phyloP scores from a whole-genome alignment of 2,797 vertebrate genomes.

The Gadopsis marmoratus region DNA sequence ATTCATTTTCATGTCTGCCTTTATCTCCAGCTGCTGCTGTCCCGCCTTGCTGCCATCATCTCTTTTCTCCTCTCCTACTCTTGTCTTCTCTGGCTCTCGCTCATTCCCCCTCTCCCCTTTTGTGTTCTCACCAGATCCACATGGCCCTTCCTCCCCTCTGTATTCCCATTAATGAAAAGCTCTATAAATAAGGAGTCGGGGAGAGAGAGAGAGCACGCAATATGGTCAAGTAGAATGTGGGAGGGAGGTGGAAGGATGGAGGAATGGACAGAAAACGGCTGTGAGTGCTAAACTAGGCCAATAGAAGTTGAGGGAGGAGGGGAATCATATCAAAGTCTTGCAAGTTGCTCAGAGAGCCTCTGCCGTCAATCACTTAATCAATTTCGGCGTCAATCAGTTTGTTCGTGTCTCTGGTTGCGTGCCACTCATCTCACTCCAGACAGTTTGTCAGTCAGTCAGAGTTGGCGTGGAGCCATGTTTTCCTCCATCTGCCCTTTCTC shows the following conservation, averaged over 20 bases:
- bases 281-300: constrained; percentile 65
- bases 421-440: constrained; percentile 63
- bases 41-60: constrained; percentile 17
- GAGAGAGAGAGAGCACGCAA: constrained; percentile 10
- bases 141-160: constrained; percentile 36
- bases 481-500: constrained; percentile 48
- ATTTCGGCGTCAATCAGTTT: constrained; percentile 64
- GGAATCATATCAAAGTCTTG: constrained; percentile 58
- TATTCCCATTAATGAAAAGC: constrained; percentile 67
- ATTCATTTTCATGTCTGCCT: constrained; percentile 13
- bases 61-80: background rate
- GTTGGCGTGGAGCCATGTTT: constrained; percentile 40
- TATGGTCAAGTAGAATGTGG: constrained; percentile 57
- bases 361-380: constrained; percentile 69
- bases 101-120: background rate
- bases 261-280: constrained; percentile 32
- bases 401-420: constrained; percentile 35
- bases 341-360: constrained; percentile 41
- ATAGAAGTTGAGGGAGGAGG: constrained; percentile 45
- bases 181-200: constrained; percentile 69
- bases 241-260: constrained; percentile 52
- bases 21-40: constrained; percentile 13
- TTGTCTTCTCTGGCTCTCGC: constrained; percentile 10
- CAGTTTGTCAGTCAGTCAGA: constrained; percentile 62
- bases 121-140: constrained; percentile 3